Evolutionary conservation across 2,888 invertebrate species (phyloP), one percentile per base, ranked within the genome.

Genomic region (Microctonus brassicae): DNA sequence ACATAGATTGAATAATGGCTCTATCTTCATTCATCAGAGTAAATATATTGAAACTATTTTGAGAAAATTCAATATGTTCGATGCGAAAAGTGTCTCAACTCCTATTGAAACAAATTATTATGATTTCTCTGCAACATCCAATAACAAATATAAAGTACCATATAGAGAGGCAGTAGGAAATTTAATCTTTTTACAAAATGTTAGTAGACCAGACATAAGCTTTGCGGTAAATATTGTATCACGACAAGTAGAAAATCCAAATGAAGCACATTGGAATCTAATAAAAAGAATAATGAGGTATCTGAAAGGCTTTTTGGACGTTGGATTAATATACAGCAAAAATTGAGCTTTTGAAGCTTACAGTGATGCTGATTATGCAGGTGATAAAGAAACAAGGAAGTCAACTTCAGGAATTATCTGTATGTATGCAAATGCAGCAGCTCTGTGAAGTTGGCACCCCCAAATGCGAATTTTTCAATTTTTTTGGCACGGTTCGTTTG

Each of bases 291-390:
- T 68, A 13, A 34, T 61, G 34, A 60, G 33, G 33, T 61, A 68
- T 17, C 33, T 68, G 7, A 52, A 61, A 52, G 33, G 29, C 33
- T 33, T 34, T 1, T 22, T 53, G 2, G 52, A 68, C 1, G 29
- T 52, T 52, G 58, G 58, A n/a, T 52, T 68, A 13, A 11, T 17
- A 9, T 61, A 68, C 17, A 13, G 6, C 20, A 20, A 20, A 20
- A 10, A 10, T 20, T 6, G 20, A n/a, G 17, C 6, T 20, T 22
- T 58, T 39, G 42, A 47, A 61, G 69, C 52, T 1, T 61, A 33
- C 22, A 26, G 62, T 47, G 69, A 69, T 33, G 47, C 53, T 11
- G 69, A 69, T 52, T 69, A 61, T n/a, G 62, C 33, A 11, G 61
- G 47, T 52, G 60, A 62, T 33, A 7, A 10, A 2, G 17, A 24